Base-by-base conservation (phyloP, 1,140 invertebrate species). In the Cydia splendana region DNA sequence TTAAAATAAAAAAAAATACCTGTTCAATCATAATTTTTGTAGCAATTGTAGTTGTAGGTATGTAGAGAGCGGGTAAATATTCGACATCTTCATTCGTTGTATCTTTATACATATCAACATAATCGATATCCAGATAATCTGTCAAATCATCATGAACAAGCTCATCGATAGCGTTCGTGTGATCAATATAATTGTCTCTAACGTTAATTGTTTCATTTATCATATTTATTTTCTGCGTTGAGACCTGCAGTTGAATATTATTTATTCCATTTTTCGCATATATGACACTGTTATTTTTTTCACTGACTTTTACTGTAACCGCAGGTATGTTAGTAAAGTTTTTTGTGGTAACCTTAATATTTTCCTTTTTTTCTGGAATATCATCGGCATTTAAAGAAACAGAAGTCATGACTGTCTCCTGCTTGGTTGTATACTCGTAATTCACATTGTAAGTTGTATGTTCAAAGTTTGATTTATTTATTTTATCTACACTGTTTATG, bases 51-150 rank as follows among this genome's bases (percentile, higher is more conserved):
- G 76, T 57, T 75, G 67, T 65, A 28, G 65, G 57, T 67, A 45
- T 6, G 65, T 85, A 83, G 71, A 86, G 88, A 9, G 34, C 7
- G 12, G 80, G 69, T 57, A 77, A 75, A 24, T 83, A 81, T 24
- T 80, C 77, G 48, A 86, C 65, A 48, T 84, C 80, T 83, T 91
- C 90, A 76, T 90, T 88, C 4, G 88, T 91, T 13, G 88, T 91
- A 76, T 92, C 89, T 84, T 91, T 92, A 69, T 92, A 92, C 5
- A 88, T 74, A n/a, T 92, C 91, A 42, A 91, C 48, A 73, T 92
- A 92, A 81, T 92, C 89, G 38, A 91, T 84, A 20, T 83, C 80
- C 13, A 86, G 87, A 80, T 92, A 92, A 81, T 92, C 91, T 15
- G 90, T 90, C 6, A 81, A 75, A 79, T 88, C 89, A 7, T 88